Evolutionary conservation across 1,140 invertebrate genomes (phyloP).

Genomic region (Eumaeus atala): DNA sequence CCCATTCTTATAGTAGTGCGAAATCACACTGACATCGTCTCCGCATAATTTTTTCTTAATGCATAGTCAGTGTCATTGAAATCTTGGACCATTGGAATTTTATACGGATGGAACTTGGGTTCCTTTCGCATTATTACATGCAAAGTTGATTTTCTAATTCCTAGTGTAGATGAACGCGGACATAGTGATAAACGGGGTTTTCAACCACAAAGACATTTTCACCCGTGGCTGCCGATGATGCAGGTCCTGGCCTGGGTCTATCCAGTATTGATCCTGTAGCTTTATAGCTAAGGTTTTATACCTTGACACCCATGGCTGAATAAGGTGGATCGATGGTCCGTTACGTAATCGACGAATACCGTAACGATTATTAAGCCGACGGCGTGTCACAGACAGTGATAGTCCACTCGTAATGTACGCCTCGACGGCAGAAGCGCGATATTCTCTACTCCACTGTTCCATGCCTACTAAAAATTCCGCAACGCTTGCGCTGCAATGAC

Average conservation of each 20-base stretch:
- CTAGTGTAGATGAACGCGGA: slow-evolving; percentile 1
- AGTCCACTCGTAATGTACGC: slow-evolving; percentile 6
- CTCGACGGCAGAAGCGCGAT: slow-evolving; percentile 20
- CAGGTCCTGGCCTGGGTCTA: slow-evolving; percentile 4
- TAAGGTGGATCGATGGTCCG: slow-evolving; percentile 14
- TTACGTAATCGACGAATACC: slow-evolving; percentile 22
- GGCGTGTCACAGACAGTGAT: background rate
- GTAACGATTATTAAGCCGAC: slow-evolving; percentile 14
- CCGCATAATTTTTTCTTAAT: slow-evolving; percentile 17
- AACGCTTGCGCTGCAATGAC: background rate
- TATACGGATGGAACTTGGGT: slow-evolving; percentile 13
- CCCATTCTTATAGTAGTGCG: slow-evolving; percentile 5
- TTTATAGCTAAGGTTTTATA: too few relatives aligned
- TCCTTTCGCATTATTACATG: background rate
- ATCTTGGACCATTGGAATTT: background rate
- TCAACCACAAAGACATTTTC: slow-evolving; percentile 3
- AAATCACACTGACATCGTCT: slow-evolving; percentile 4
- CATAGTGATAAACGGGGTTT: slow-evolving; percentile 7
- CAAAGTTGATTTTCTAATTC: slow-evolving; percentile 2
- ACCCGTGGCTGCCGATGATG: slow-evolving; percentile 1
- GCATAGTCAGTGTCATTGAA: slow-evolving; percentile 10
- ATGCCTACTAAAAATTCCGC: slow-evolving; percentile 18
- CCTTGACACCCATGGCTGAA: slow-evolving; percentile 16
- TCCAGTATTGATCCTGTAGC: slow-evolving; percentile 12
- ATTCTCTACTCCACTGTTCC: slow-evolving; percentile 16